Percentiles rank a stretch among this genome's conserved stretches.
phyloP scores from a whole-genome alignment of 2,888 invertebrate species.

The Cyclophora albipunctata region DNA sequence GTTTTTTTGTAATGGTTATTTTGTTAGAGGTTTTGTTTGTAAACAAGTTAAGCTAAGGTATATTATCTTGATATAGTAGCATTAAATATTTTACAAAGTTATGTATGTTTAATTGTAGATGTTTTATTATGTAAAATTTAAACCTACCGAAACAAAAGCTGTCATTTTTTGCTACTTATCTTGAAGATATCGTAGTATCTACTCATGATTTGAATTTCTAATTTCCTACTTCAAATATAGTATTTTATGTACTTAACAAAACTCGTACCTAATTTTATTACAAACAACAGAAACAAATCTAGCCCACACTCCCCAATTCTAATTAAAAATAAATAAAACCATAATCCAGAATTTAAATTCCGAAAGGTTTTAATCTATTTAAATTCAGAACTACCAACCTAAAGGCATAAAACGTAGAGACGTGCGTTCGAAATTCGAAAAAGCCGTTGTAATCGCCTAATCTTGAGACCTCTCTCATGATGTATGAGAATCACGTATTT shows the following conservation, averaged over 20 bases:
- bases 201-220: too few species aligned
- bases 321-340: conserved; percentile 42
- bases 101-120: too few species aligned
- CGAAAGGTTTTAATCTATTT: conserved; percentile 46
- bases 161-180: too few species aligned
- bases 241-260: too few species aligned
- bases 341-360: conserved; percentile 47
- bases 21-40: conserved; percentile 1
- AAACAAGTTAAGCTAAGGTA: neutral
- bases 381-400: conserved; percentile 52
- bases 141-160: too few species aligned
- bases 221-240: too few species aligned
- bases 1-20: neutral
- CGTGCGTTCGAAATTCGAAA: conserved; percentile 63
- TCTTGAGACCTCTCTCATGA: conserved; percentile 71
- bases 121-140: too few species aligned
- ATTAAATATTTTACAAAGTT: too few species aligned
- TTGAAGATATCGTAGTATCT: too few species aligned
- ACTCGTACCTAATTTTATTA: too few species aligned
- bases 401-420: conserved; percentile 57
- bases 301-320: conserved; percentile 2
- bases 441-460: conserved; percentile 69
- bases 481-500: conserved; percentile 67
- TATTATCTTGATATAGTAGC: too few species aligned
- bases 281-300: conserved; percentile 1